phyloP scores from a whole-genome alignment of 1,140 invertebrate species.

The Lerema accius region DNA sequence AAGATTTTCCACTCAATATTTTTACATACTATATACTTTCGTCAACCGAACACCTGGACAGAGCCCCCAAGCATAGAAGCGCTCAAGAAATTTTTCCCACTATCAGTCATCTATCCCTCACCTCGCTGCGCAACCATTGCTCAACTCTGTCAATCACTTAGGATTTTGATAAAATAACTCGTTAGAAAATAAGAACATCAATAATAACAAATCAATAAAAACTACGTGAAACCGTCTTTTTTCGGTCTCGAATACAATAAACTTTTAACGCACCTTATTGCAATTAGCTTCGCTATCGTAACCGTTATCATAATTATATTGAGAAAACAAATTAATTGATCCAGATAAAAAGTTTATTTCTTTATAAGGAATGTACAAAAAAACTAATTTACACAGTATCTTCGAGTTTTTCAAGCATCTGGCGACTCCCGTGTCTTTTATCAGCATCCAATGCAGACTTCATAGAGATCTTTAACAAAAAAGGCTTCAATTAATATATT shows the following conservation, averaged over 20 bases:
- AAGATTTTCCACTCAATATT: too few relatives aligned
- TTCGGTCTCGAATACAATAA: slow-evolving; percentile 7
- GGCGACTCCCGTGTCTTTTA: slow-evolving; percentile 10
- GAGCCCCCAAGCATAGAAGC: too few relatives aligned
- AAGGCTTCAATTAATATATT: not conserved
- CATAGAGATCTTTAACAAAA: slow-evolving; percentile 24
- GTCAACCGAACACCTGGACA: too few relatives aligned
- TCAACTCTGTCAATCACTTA: too few relatives aligned
- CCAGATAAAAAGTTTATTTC: not conserved
- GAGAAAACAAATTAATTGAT: not conserved
- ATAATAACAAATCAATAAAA: slow-evolving; percentile 2
- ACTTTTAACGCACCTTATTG: slow-evolving; percentile 9
- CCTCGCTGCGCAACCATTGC: too few relatives aligned
- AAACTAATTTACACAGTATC: slow-evolving; percentile 4
- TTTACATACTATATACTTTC: too few relatives aligned
- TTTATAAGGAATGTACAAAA: slow-evolving; percentile 22
- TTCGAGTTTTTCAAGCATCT: slow-evolving; percentile 14
- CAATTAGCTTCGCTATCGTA: slow-evolving; percentile 11
- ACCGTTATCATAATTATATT: not conserved
- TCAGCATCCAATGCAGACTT: slow-evolving; percentile 11
- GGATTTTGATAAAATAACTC: too few relatives aligned
- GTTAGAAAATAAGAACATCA: not conserved
- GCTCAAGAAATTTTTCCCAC: too few relatives aligned
- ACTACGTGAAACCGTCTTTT: slow-evolving; percentile 12
- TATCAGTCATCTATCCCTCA: too few relatives aligned